A percentile compares a stretch with the other conserved stretches of the same genome.
phyloP scores from a whole-genome alignment of 2,888 invertebrate genomes.

The Phytoseiulus persimilis region DNA sequence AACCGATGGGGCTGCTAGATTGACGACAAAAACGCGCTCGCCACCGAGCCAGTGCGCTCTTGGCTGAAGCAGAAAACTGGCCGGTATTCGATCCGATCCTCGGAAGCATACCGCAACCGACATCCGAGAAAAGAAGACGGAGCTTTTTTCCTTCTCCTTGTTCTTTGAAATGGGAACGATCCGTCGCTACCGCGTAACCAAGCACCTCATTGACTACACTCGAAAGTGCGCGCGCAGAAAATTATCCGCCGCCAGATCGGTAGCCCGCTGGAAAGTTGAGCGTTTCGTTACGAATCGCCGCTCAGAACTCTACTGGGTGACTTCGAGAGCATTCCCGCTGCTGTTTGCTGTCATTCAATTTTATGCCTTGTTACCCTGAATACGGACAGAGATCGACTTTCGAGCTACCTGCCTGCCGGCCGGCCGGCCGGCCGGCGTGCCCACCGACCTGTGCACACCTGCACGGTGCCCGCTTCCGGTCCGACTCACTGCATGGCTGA shows the following conservation, averaged over 20 bases:
- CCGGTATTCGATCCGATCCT: neutral
- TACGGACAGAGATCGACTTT: neutral
- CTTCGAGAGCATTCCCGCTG: too few relatives aligned
- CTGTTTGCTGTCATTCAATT: neutral
- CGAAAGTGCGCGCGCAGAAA: neutral
- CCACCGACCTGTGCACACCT: neutral
- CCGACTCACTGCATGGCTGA: neutral
- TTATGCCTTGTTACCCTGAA: neutral
- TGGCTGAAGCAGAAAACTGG: neutral
- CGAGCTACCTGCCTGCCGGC: neutral
- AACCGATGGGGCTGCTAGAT: neutral
- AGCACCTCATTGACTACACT: neutral
- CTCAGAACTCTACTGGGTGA: too few relatives aligned
- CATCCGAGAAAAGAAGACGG: neutral
- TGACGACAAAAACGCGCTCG: neutral
- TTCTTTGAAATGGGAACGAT: neutral
- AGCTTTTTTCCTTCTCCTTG: neutral
- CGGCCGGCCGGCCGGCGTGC: neutral
- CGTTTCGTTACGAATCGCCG: too few relatives aligned
- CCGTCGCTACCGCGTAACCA: neutral
- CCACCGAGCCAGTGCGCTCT: neutral
- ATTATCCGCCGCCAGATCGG: too few relatives aligned
- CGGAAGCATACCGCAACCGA: neutral
- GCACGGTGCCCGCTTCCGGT: neutral
- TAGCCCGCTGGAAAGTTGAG: too few relatives aligned